Evolutionary conservation across 92 coral and sea anemone genomes (phyloP).

Genomic region (Blastomussa wellsi): DNA sequence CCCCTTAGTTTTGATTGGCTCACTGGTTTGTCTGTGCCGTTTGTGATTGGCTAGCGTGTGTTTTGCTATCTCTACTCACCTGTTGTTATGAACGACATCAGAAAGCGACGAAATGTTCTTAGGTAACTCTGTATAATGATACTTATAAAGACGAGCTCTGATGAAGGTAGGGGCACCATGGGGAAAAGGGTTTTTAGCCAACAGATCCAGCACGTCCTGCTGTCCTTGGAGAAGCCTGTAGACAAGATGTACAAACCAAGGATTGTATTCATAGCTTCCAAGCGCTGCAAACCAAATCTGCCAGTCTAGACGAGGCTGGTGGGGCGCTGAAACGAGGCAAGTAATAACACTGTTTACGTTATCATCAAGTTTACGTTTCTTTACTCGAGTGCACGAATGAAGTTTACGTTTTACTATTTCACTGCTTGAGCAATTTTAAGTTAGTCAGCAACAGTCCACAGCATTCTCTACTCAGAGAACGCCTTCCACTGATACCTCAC

Average conservation of each 20-base stretch:
- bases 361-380: no score
- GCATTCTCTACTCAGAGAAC: no score
- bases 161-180: slow-evolving; percentile 79
- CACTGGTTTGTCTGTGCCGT: no score
- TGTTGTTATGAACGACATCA: slow-evolving; percentile 48
- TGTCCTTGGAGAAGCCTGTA: slow-evolving; percentile 84
- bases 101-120: slow-evolving; percentile 15
- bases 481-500: no score
- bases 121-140: slow-evolving; percentile 79
- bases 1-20: no score
- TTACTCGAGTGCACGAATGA: no score
- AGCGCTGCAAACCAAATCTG: slow-evolving; percentile 99
- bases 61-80: slow-evolving; percentile 11
- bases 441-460: no score
- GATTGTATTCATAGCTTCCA: slow-evolving; percentile 89
- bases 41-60: no score
- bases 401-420: no score
- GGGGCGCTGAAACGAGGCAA: slow-evolving; percentile 74
- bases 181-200: slow-evolving; percentile 83
- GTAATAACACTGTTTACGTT: not conserved
- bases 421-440: no score
- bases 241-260: slow-evolving; percentile 93
- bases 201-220: slow-evolving; percentile 80
- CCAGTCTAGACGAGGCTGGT: slow-evolving; percentile 99
- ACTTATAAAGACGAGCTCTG: slow-evolving; percentile 79